Conservation (phyloP, 30 jellyfish, hydroid and myxozoan species). For the Turritopsis dohrnii region DNA sequence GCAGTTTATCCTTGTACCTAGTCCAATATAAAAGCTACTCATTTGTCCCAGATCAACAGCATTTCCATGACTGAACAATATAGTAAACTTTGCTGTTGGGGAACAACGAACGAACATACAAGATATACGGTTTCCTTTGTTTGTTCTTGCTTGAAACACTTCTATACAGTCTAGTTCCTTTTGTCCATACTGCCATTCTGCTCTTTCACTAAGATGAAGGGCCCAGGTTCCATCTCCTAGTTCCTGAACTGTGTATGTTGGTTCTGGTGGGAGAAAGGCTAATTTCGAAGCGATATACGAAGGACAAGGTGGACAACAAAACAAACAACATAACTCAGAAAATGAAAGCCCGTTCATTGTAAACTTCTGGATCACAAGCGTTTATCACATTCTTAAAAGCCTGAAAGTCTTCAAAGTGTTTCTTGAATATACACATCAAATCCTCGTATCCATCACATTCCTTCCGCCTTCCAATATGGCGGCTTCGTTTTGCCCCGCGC, state of each 20-base stretch:
- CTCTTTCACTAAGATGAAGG: conserved; percentile 92
- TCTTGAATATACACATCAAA: not conserved
- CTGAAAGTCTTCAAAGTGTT: not conserved
- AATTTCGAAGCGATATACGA: conserved; percentile 87
- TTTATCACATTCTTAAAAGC: not conserved
- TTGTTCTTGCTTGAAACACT: conserved; percentile 89
- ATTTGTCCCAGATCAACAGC: conserved; percentile 98
- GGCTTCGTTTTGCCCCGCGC: conserved; percentile 22
- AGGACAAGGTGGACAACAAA: conserved; percentile 99
- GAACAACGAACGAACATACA: conserved; percentile 94
- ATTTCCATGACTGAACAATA: conserved; percentile 96
- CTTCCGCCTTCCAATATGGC: conserved; percentile 31
- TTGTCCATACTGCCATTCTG: conserved; percentile 97
- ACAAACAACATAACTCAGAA: conserved; percentile 94
- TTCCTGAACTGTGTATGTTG: conserved; percentile 93
- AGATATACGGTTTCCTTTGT: conserved; percentile 76
- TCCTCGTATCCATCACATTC: not conserved
- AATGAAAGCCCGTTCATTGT: conserved; percentile 90
- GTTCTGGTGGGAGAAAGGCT: conserved; percentile 99
- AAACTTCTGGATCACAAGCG: not conserved
- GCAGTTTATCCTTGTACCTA: conserved; percentile 88
- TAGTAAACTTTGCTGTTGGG: conserved; percentile 87
- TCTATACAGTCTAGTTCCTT: conserved; percentile 96
- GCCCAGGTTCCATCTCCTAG: conserved; percentile 99
- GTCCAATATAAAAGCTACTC: conserved; percentile 96